Evolutionary conservation across 2,113 vertebrate species (phyloP), one percentile per base, ranked within the genome.

Genomic region (Apus apus): DNA sequence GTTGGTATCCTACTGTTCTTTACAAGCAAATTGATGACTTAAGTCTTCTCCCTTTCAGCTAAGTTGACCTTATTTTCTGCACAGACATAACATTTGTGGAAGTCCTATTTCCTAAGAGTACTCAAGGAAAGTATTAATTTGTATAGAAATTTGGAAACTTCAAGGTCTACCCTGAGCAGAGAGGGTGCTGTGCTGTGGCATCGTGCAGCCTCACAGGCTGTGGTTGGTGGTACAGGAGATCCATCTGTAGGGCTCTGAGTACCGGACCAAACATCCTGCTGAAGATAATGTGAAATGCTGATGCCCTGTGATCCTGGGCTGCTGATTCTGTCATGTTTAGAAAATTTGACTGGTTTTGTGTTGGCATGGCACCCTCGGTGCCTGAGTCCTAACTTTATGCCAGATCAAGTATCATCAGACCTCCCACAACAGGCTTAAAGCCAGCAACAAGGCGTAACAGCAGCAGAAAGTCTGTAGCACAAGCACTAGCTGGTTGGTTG

Each of bases 301-400:
- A 45, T 92, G 51, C 48, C 51, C 60, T 64, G 23, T 36, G 46
- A 84, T 36, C 56, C 21, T 16, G 11, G n/a, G 38, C 36, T 94
- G 32, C 50, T 6, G 7, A 34, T 64, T 71, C 3, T 2, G 17
- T 46, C 0, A 0, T 46, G 17, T 32, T 40, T 36, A 74, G 60
- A 91, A 89, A 74, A 75, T 68, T 13, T 79, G 74, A 50, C 27
- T 1, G 5, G 22, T 32, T 95, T 87, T 65, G 11, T 67, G 17
- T 72, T 34, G 18, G 34, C 43, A 23, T 78, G 50, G 19, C 70
- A 84, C 34, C 9, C 40, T 82, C 45, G 68, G 48, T 71, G 38
- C 53, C 78, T 4, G 16, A 67, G 15, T 85, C 64, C 29, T 68
- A 68, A 43, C 45, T 68, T 68, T n/a, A 76, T 50, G 50, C 38